Evolutionary conservation across 2,888 invertebrate genomes (phyloP).

Genomic region (Allacma fusca): DNA sequence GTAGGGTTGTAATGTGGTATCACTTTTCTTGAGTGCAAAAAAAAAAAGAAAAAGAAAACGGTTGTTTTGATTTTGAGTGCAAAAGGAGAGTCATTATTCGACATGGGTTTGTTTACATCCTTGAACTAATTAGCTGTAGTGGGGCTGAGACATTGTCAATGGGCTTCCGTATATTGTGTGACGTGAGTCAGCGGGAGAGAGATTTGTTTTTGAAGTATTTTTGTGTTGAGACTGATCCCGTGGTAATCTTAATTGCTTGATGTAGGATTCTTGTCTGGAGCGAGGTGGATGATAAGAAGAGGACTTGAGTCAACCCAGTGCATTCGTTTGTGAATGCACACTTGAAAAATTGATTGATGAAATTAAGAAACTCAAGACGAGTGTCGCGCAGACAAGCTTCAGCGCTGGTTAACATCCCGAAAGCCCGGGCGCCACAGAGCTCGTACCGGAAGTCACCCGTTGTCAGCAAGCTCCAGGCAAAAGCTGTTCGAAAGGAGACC

Average conservation of each 20-base stretch:
- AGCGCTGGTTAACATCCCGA: slow-evolving; percentile 38
- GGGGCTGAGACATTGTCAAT: background rate
- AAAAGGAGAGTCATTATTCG: background rate
- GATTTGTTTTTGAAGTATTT: background rate
- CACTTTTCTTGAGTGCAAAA: background rate
- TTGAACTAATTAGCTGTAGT: slow-evolving; percentile 1
- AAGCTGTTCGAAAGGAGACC: background rate
- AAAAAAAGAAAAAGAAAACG: background rate
- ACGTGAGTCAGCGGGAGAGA: background rate
- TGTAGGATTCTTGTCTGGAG: slow-evolving; percentile 15
- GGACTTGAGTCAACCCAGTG: background rate
- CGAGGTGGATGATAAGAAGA: slow-evolving; percentile 16
- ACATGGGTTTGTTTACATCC: background rate
- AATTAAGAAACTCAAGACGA: slow-evolving; percentile 54
- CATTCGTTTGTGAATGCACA: slow-evolving; percentile 30
- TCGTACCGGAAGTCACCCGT: slow-evolving; percentile 9
- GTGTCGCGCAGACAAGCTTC: slow-evolving; percentile 43
- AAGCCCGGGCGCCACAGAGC: slow-evolving; percentile 11
- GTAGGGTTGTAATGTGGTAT: background rate
- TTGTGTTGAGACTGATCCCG: too few species aligned
- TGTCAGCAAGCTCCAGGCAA: slow-evolving; percentile 1
- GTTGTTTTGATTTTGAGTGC: background rate
- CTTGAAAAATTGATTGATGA: slow-evolving; percentile 52
- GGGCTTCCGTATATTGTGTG: background rate
- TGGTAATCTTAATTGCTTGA: background rate